Conservation (phyloP, 2,113 vertebrate genomes). For the Thalassarche chlororhynchos region DNA sequence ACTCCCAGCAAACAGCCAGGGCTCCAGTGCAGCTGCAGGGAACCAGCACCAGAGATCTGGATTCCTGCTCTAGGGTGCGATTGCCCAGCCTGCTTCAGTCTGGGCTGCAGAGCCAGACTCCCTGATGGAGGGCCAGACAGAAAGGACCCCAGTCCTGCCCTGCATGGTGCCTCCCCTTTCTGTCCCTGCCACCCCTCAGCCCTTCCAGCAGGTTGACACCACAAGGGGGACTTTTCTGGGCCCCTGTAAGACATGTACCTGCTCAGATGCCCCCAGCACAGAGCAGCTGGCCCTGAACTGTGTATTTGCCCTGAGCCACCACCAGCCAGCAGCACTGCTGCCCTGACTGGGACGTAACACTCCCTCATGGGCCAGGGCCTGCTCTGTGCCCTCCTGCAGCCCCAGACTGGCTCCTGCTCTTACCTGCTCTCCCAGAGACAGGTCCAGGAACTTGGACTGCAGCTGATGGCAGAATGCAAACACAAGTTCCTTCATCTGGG, state of each 20-base stretch:
- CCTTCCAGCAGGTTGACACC: neutral
- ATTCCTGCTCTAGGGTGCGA: neutral
- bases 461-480: constrained; percentile 91
- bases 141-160: neutral
- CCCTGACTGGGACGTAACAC: neutral
- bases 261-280: neutral
- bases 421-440: constrained; percentile 91
- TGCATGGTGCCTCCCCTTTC: neutral
- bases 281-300: neutral
- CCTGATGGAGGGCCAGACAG: neutral
- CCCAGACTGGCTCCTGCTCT: neutral
- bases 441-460: constrained; percentile 91
- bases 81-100: neutral
- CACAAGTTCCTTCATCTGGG: constrained; percentile 88
- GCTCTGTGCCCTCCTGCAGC: neutral
- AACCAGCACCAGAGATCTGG: neutral
- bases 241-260: neutral
- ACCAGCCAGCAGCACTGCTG: neutral
- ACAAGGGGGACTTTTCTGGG: neutral
- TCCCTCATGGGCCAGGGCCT: rapidly evolving
- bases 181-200: neutral
- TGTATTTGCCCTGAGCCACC: neutral
- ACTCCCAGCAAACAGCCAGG: neutral
- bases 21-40: neutral
- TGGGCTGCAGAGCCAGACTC: neutral